These are phyloP conservation scores for Harpagoxenus sublaevis DNA, from an alignment of 2,888 invertebrate genomes.

Conservation along the genomic window DNA sequence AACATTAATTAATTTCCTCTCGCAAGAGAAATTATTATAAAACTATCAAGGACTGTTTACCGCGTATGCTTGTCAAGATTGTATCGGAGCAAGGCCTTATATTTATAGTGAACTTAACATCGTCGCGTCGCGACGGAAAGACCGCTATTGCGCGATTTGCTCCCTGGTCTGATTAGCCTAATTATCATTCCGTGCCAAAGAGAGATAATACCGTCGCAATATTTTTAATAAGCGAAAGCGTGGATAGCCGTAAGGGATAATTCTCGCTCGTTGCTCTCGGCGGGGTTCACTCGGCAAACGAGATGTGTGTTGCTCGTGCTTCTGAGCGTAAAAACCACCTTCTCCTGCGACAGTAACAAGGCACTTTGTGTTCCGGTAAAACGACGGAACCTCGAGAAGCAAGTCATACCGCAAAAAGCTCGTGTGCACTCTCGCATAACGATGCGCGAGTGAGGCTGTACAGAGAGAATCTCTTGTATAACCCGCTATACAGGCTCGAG, in stretches of 20 bases:
- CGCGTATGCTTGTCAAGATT: background rate
- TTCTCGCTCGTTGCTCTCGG: background rate
- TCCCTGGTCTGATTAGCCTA: background rate
- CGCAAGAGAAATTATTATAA: background rate
- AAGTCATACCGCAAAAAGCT: background rate
- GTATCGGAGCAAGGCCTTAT: background rate
- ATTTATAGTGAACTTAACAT: background rate
- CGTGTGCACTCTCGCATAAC: background rate
- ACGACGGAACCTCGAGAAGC: constrained; percentile 11
- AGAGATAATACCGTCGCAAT: background rate
- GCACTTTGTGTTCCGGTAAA: constrained; percentile 2
- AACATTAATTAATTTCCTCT: constrained; percentile 16
- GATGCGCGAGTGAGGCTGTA: background rate
- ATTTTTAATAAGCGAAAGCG: constrained; percentile 5
- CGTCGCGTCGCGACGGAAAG: background rate
- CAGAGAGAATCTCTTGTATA: background rate
- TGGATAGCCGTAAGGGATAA: background rate
- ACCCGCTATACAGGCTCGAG: too few species aligned
- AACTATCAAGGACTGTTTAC: background rate
- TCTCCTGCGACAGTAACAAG: background rate
- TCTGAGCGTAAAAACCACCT: constrained; percentile 9
- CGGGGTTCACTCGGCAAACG: background rate
- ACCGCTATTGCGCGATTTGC: background rate
- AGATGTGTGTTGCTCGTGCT: background rate
- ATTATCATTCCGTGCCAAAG: background rate